Base-by-base conservation (phyloP, 2,797 vertebrate species). In the Scolopax bukidnonensis region DNA sequence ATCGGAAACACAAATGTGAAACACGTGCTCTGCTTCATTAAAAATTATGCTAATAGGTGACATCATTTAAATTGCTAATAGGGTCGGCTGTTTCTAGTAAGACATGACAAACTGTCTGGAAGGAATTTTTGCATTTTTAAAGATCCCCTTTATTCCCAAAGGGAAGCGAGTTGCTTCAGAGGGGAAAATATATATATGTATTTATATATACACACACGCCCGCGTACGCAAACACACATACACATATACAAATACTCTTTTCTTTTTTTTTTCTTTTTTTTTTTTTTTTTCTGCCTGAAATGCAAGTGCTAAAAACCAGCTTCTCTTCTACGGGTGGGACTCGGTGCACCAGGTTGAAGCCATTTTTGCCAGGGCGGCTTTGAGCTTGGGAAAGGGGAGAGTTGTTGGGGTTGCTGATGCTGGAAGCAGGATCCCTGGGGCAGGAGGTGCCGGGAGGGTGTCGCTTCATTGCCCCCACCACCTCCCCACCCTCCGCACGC, bases 81-180 rank as follows among this genome's bases (percentile, higher is more conserved):
- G 80, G 80, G 70, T 78, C 33, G 67, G 83, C 95, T 94, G 93
- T 78, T 96, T 81, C 95, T 95, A 96, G 96, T 91, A 96, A 96
- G 96, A 95, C 91, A 96, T 90, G 91, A 97, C 94, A 97, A 96
- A 95, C 95, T 93, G 96, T 94, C 96, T 95, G 93, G 94, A 96
- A 96, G 94, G 94, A 93, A 93, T 94, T 96, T 95, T 96, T 96
- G 94, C 96, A 95, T 96, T 96, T 95, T 95, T 96, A 97, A 97
- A 96, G 96, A 96, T 94, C 74, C 80, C 94, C 80, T 91, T 95
- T 96, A 95, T 96, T 96, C 95, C 94, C 94, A 95, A 93, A 92
- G 94, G 96, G 85, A 90, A 93, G 85, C 1, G 1, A 93, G 93
- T 88, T 82, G 59, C 84, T 96, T 88, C 83, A 73, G 93, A 84